Evolutionary conservation across 2,888 invertebrate genomes (phyloP).

Genomic region (Epistrophe eligans): DNA sequence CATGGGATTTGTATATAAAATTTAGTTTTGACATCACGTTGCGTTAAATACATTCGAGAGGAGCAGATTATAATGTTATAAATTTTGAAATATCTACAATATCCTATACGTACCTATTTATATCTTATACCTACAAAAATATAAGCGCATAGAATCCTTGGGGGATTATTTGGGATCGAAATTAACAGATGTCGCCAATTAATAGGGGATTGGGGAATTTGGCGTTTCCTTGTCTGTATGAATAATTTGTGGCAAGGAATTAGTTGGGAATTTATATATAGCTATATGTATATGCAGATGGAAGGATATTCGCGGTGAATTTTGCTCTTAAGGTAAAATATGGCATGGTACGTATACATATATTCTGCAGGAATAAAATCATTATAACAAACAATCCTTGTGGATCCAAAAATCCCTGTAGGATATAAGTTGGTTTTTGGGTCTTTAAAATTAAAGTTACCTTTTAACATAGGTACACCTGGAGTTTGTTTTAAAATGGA

Average conservation of each 20-base stretch:
- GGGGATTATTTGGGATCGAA: slow-evolving; percentile 35
- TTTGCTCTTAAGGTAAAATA: slow-evolving; percentile 17
- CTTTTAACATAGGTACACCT: too few relatives aligned
- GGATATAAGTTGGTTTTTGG: too few relatives aligned
- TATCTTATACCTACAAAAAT: too few relatives aligned
- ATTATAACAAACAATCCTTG: neutral
- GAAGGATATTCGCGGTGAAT: slow-evolving; percentile 15
- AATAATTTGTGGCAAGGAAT: slow-evolving; percentile 41
- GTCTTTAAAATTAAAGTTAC: too few relatives aligned
- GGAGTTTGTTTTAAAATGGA: too few relatives aligned
- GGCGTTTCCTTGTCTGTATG: slow-evolving; percentile 3
- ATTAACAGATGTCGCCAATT: slow-evolving; percentile 49
- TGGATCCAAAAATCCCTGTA: neutral
- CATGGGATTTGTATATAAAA: slow-evolving; percentile 10
- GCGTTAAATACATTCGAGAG: neutral
- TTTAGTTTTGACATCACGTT: slow-evolving; percentile 10
- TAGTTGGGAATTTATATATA: neutral
- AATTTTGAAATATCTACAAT: slow-evolving; percentile 19
- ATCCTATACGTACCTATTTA: neutral
- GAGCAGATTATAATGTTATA: neutral
- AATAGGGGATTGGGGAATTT: slow-evolving; percentile 42
- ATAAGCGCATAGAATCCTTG: neutral
- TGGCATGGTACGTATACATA: too few relatives aligned
- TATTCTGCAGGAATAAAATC: neutral
- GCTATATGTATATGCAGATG: too few relatives aligned